A percentile compares a stretch with the other conserved stretches of the same genome.
Conservation (phyloP, 1,140 invertebrate species). For the Drosophila elegans region DNA sequence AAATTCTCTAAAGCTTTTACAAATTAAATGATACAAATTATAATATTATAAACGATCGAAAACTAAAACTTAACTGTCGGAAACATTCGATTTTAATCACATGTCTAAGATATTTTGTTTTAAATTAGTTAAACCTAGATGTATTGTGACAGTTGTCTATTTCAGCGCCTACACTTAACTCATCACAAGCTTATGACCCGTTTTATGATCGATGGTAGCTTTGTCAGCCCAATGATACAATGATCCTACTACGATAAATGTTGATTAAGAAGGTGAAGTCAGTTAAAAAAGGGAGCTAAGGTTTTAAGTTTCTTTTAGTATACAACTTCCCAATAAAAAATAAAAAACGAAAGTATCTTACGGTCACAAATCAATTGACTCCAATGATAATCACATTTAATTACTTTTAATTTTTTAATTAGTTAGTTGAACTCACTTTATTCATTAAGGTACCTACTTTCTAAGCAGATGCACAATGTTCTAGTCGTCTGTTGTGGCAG, state of each 20-base stretch:
- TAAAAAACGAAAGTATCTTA: no score
- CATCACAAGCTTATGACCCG: conserved; percentile 24
- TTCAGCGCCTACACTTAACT: conserved; percentile 4
- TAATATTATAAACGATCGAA: no score
- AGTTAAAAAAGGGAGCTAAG: background rate
- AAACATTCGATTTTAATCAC: background rate
- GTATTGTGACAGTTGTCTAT: background rate
- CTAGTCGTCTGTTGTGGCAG: background rate
- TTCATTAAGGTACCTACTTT: background rate
- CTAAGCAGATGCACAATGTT: background rate
- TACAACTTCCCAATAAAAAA: no score
- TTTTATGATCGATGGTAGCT: conserved; percentile 33
- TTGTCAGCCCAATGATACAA: conserved; percentile 12
- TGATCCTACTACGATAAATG: conserved; percentile 17
- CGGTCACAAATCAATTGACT: no score
- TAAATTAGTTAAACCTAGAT: background rate
- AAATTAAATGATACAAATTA: no score
- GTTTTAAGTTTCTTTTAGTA: background rate
- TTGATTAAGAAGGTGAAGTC: conserved; percentile 12
- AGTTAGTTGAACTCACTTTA: no score
- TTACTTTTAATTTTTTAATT: background rate
- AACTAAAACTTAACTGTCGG: no score
- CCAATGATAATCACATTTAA: background rate
- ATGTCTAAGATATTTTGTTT: background rate
- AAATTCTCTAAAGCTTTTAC: no score